Evolutionary conservation across 1,140 invertebrate genomes (phyloP).

Genomic region (Whitmania pigra): DNA sequence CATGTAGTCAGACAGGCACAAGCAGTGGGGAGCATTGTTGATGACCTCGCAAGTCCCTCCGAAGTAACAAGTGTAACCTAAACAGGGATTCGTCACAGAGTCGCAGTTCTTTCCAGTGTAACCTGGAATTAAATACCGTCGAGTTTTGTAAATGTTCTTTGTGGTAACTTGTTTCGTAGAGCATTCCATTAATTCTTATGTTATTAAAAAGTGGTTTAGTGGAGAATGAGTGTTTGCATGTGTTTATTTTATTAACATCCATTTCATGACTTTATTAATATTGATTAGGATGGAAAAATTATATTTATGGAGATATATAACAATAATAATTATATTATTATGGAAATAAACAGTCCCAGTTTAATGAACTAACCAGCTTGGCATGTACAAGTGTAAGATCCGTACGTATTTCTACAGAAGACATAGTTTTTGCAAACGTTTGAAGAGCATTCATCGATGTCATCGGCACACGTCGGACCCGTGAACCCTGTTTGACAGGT

Average conservation of each 20-base stretch:
- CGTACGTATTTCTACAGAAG: constrained; percentile 23
- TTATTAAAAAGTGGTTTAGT: background rate
- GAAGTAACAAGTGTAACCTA: constrained; percentile 26
- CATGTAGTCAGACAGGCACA: constrained; percentile 27
- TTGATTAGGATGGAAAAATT: no score
- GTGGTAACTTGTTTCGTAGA: background rate
- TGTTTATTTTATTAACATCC: no score
- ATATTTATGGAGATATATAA: no score
- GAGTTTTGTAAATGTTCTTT: background rate
- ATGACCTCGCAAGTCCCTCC: constrained; percentile 21
- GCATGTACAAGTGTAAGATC: constrained; percentile 24
- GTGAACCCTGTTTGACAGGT: constrained; percentile 25
- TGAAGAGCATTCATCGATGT: constrained; percentile 26
- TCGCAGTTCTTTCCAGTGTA: constrained; percentile 51
- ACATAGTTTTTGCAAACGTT: constrained; percentile 19
- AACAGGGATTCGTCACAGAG: constrained; percentile 28
- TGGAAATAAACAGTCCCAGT: background rate
- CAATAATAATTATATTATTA: no score
- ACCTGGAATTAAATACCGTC: background rate
- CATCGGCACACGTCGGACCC: constrained; percentile 25
- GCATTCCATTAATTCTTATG: no score
- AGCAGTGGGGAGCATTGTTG: constrained; percentile 21
- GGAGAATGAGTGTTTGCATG: no score
- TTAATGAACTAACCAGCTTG: constrained; percentile 13
- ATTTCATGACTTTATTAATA: no score